These are phyloP conservation scores for Dasyurus viverrinus DNA, from an alignment of 2,113 vertebrate genomes.

Conservation along the genomic window DNA sequence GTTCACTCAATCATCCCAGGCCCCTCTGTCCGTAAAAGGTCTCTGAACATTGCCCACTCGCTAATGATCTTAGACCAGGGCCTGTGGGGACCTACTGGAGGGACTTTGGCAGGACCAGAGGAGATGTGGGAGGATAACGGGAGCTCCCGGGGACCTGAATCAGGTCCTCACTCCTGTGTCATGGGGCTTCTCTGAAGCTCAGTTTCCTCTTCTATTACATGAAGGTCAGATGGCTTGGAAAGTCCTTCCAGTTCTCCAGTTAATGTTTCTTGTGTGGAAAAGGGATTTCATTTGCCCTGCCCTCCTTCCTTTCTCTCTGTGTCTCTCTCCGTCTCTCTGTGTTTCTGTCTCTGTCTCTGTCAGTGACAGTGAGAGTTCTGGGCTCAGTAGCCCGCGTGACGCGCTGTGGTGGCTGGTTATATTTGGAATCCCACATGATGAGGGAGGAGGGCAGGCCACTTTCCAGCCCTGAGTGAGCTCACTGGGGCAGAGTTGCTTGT, in stretches of 20 bases:
- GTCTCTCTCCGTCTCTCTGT: neutral
- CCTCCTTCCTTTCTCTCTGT: neutral
- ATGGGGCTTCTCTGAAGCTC: neutral
- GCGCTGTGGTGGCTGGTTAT: neutral
- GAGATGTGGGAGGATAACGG: neutral
- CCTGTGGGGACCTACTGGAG: neutral
- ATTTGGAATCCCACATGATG: neutral
- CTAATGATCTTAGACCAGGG: neutral
- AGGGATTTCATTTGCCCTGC: neutral
- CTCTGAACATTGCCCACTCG: no score
- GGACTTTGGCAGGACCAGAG: neutral
- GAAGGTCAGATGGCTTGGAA: neutral
- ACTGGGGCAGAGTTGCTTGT: neutral
- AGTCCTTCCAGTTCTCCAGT: neutral
- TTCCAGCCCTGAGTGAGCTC: neutral
- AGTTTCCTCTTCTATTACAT: neutral
- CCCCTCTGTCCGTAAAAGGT: no score
- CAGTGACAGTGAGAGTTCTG: neutral
- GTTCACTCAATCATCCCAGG: no score
- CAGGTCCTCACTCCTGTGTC: neutral
- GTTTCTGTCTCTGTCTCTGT: neutral
- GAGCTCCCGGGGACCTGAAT: neutral
- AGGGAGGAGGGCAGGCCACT: neutral
- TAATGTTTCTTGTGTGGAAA: neutral
- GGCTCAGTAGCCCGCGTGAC: neutral